These are phyloP conservation scores for Standfussiana lucernea DNA, from an alignment of 2,888 invertebrate genomes.

Conservation along the genomic window DNA sequence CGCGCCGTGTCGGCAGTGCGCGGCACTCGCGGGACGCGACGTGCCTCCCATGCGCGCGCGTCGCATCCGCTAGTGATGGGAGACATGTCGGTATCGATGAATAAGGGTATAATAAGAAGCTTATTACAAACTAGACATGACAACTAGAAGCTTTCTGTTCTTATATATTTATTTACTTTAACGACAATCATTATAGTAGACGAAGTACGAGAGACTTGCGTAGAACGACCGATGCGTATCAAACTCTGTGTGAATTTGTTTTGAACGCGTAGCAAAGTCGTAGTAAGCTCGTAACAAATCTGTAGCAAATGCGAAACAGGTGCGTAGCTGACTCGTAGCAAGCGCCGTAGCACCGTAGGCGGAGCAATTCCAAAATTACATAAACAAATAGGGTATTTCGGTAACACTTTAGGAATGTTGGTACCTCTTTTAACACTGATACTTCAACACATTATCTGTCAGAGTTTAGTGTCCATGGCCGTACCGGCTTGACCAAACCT, in stretches of 20 bases:
- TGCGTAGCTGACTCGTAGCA: conserved; percentile 4
- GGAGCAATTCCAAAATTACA: not conserved
- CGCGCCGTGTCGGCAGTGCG: conserved; percentile 53
- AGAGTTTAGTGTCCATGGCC: not conserved
- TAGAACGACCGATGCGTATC: not conserved
- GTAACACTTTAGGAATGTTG: not conserved
- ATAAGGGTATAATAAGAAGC: not conserved
- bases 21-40: conserved; percentile 74
- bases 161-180: not conserved
- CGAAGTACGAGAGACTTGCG: not conserved
- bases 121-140: not conserved
- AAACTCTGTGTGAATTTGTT: no score
- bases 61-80: conserved; percentile 72
- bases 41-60: conserved; percentile 77
- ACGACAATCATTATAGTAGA: not conserved
- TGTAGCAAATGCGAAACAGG: not conserved
- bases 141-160: not conserved
- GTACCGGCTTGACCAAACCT: not conserved
- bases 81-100: conserved; percentile 6
- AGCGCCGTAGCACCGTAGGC: not conserved
- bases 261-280: not conserved
- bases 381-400: not conserved
- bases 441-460: not conserved
- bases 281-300: conserved; percentile 13
- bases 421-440: not conserved